Evolutionary conservation across 2,113 vertebrate species (phyloP).

Genomic region (Piliocolobus tephrosceles): DNA sequence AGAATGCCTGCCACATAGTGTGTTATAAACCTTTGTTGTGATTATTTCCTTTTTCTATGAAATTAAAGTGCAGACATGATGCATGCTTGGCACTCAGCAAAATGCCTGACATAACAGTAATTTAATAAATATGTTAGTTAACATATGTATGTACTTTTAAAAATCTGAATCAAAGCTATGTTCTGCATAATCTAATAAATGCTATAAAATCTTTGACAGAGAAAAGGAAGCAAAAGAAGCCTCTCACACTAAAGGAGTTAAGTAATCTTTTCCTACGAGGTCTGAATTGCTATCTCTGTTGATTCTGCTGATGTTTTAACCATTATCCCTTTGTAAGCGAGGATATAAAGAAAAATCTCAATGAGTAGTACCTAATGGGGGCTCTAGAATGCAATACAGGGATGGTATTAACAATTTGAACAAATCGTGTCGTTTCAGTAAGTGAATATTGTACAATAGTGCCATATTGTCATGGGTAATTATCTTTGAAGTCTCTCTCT

Average conservation of each 20-base stretch:
- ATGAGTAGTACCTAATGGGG: neutral
- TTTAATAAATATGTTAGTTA: neutral
- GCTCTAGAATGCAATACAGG: neutral
- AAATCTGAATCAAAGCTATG: neutral
- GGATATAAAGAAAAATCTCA: constrained; percentile 29
- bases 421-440: neutral
- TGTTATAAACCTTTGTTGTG: neutral
- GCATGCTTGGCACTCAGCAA: neutral
- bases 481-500: neutral
- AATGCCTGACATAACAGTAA: neutral
- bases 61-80: neutral
- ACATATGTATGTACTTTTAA: neutral
- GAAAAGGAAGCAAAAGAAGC: neutral
- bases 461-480: neutral
- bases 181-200: neutral
- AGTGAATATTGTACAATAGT: constrained; percentile 25
- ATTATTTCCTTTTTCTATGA: neutral
- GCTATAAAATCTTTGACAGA: neutral
- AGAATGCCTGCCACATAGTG: neutral
- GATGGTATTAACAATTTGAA: neutral
- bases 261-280: neutral
- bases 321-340: neutral
- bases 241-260: neutral
- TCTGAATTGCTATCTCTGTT: neutral
- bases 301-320: neutral